These are phyloP conservation scores for Pogonognathellus flavescens DNA, from an alignment of 1,140 invertebrate genomes.

Conservation along the genomic window DNA sequence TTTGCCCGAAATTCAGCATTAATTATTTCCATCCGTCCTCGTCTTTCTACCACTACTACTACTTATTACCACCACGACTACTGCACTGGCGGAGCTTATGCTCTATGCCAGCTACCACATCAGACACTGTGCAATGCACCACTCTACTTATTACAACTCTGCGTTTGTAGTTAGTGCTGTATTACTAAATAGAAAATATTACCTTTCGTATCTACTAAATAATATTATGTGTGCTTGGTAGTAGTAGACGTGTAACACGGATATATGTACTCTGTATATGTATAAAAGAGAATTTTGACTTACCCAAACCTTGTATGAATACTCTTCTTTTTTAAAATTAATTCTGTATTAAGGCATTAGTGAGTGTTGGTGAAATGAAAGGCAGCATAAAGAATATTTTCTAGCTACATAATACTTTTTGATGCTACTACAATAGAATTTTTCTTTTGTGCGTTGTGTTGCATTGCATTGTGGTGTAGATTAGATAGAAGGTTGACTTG, in stretches of 20 bases:
- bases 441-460: constrained; percentile 14
- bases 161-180: too few species aligned
- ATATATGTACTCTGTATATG: neutral
- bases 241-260: too few species aligned
- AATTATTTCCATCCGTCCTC: constrained; percentile 57
- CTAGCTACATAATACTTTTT: neutral
- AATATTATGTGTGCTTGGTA: neutral
- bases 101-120: neutral
- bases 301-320: too few species aligned
- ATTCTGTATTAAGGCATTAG: constrained; percentile 62
- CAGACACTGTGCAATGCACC: too few species aligned
- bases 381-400: neutral
- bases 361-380: constrained; percentile 48
- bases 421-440: neutral
- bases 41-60: neutral
- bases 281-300: too few species aligned
- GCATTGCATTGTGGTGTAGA: neutral
- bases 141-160: too few species aligned
- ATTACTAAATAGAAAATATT: too few species aligned
- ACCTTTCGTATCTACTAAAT: too few species aligned
- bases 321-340: constrained; percentile 50
- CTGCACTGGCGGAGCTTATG: neutral
- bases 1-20: constrained; percentile 61
- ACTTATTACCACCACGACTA: neutral
- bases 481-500: constrained; percentile 26